A percentile compares a stretch with the other conserved stretches of the same genome.
Evolutionary conservation across 2,888 invertebrate genomes (phyloP).

Genomic region (Palloptera scutellata): DNA sequence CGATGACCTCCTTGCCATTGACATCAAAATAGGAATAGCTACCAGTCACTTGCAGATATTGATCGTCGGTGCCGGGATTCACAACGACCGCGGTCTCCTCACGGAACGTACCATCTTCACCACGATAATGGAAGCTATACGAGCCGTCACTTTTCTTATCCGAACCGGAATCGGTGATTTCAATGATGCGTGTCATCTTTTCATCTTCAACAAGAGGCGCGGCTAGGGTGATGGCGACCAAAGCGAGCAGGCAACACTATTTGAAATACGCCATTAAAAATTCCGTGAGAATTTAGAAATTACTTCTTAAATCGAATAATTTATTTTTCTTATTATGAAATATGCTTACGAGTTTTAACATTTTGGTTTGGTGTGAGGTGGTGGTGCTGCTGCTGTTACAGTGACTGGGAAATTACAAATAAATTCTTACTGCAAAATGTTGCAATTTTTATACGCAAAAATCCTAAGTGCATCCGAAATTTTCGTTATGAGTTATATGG

Average conservation of each 20-base stretch:
- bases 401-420: slow-evolving; percentile 21
- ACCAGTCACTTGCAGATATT: slow-evolving; percentile 54
- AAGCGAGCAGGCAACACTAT: slow-evolving; percentile 35
- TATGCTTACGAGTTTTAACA: slow-evolving; percentile 52
- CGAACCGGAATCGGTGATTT: slow-evolving; percentile 54
- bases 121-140: slow-evolving; percentile 56
- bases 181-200: slow-evolving; percentile 39
- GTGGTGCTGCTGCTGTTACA: slow-evolving; percentile 6
- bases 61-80: slow-evolving; percentile 52
- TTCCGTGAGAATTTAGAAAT: not conserved
- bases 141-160: slow-evolving; percentile 57
- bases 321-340: not conserved
- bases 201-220: slow-evolving; percentile 33
- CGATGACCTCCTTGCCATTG: slow-evolving; percentile 57
- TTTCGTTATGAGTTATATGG: too few species aligned
- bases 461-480: not conserved
- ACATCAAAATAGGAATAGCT: slow-evolving; percentile 58
- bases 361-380: slow-evolving; percentile 34
- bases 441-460: slow-evolving; percentile 46
- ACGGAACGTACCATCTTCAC: slow-evolving; percentile 57
- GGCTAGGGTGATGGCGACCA: slow-evolving; percentile 38
- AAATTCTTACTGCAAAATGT: not conserved
- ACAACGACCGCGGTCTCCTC: slow-evolving; percentile 55
- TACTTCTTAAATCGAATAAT: not conserved
- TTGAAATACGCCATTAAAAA: not conserved